phyloP scores from a whole-genome alignment of 2,797 vertebrate genomes.

The Micrastur ruficollis region DNA sequence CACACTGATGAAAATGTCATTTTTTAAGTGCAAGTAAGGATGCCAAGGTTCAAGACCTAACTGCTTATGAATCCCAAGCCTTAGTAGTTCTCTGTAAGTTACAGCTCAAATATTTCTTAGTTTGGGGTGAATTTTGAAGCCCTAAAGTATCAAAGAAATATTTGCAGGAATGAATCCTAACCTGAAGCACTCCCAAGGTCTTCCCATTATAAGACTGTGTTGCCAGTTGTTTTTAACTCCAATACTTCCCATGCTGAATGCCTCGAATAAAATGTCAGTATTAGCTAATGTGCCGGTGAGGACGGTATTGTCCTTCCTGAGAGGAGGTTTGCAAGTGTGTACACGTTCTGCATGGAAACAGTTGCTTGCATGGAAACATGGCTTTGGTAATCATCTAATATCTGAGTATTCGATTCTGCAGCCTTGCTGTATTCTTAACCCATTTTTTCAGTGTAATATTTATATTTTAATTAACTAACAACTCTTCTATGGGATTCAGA shows the following conservation, averaged over 20 bases:
- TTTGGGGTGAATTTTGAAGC: background rate
- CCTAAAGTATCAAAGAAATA: background rate
- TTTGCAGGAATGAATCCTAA: background rate
- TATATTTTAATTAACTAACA: background rate
- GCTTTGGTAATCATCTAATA: background rate
- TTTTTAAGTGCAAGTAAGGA: background rate
- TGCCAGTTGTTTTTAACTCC: background rate
- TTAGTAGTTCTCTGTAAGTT: background rate
- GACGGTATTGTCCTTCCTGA: background rate
- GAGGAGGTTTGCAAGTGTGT: background rate
- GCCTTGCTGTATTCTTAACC: background rate
- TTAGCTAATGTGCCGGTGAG: background rate
- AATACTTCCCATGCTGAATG: background rate
- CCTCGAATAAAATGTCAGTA: background rate
- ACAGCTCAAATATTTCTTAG: background rate
- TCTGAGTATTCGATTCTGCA: background rate
- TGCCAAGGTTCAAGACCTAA: background rate
- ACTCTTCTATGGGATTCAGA: background rate
- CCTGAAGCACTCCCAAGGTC: background rate
- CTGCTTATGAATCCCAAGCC: background rate
- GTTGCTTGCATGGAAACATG: background rate
- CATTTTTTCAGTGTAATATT: background rate
- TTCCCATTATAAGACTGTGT: background rate
- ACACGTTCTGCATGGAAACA: background rate
- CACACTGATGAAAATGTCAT: background rate